Evolutionary conservation across 1,140 invertebrate species (phyloP), one percentile per base, ranked within the genome.

Genomic region (Trichonephila clavipes): DNA sequence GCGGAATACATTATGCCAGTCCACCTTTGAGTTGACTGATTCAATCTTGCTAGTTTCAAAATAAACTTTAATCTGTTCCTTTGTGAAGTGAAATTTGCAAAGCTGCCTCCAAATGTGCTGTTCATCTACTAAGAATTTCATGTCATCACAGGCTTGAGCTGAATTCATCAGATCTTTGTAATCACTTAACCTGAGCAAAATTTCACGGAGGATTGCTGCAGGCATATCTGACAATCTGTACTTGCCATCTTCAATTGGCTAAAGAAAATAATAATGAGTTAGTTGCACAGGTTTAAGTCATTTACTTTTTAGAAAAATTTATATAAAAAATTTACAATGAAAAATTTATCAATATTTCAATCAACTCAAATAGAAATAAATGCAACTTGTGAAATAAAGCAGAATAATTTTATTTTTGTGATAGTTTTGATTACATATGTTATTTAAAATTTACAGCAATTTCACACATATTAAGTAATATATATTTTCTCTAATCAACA

Each of bases 91-190:
- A 96, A 99, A 99, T 89, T 97, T 97, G 77, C 98, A 98, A 62
- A 99, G 96, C 95, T 98, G 97, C 89, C 97, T 97, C 99, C 99
- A 99, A 72, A 99, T 97, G 94, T 98, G 97, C 95, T 98, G 97
- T 95, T 99, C 98, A 72, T 98, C 97, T 40, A 98, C 97, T 16
- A 99, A 96, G 59, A 97, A 96, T 61, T 98, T 97, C 96, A 98
- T 97, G 58, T 97, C 96, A 88, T 96, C 96, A 96, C 97, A 97
- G 6, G 98, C 97, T 96, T 96, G 97, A 94, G 96, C 97, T 10
- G 97, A 96, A 83, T 97, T 97, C 94, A 98, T 97, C 95, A 99
- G 97, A 96, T 99, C 98, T 95, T 97, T 97, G 96, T 99, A 98
- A 96, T 99, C 98, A 90, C 98, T 97, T 95, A 99, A 97, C 95